Base-by-base conservation (phyloP, 2,797 vertebrate species). In the Merluccius polli region DNA sequence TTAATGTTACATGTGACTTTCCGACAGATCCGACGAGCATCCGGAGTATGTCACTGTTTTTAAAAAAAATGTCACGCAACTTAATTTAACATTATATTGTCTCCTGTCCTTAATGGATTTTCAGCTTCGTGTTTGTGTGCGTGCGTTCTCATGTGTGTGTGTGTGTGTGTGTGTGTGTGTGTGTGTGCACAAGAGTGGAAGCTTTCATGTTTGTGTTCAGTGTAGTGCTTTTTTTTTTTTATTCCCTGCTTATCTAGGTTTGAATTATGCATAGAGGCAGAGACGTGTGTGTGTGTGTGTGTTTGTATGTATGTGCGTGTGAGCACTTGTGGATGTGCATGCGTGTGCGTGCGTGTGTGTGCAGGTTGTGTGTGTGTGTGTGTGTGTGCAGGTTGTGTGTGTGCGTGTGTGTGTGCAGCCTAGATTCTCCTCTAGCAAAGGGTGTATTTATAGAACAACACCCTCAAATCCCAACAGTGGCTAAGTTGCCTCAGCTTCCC, bases 401-500 rank as follows among this genome's bases (percentile, higher is more conserved):
- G 74, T 81, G 36, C 83, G 70, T 71, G 41, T 89, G 84, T 87
- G 83, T 89, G 86, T 81, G 87, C 84, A 91, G 87, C 89, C 92
- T 92, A 93, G 89, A 90, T 92, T 92, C 83, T 90, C 86, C 79
- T 88, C 81, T 68, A 85, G 86, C 87, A 76, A 75, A 33, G 73
- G 83, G 83, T 75, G 73, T 94, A 93, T 93, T 93, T 91, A 89
- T 93, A 91, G 89, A 85, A 84, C 81, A 82, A 80, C 82, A 83
- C 86, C 88, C 85, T 90, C 89, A 87, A 89, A 91, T 92, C 84
- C 82, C 75, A 73, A 82, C 79, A 85, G 85, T 86, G 75, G 84
- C 87, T 83, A 87, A 90, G 85, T 86, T 86, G 87, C 81, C 86
- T 86, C 81, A 71, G 79, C 83, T 80, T 81, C 21, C 85, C 82